Evolutionary conservation across 2,888 invertebrate species (phyloP), one percentile per base, ranked within the genome.

Genomic region (Cephus pulcher): DNA sequence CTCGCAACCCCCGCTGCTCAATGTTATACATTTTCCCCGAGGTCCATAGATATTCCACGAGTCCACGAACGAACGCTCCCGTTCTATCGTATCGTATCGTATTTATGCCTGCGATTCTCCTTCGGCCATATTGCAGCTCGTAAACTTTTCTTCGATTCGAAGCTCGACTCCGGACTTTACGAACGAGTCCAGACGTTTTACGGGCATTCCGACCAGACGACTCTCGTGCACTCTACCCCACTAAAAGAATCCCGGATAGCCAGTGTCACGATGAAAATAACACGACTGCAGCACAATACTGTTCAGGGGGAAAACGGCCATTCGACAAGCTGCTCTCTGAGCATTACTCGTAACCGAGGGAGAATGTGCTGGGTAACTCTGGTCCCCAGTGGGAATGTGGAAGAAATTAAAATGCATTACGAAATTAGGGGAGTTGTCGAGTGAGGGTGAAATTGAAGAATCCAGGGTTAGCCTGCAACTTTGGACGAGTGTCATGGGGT

Each of bases 381-480:
- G 9, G 56, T 56, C 9, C 56, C 56, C 56, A 23, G n/a, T 34
- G 80, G 78, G 79, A 80, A 12, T 23, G 81, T 83, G 81, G 76
- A 82, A 81, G 71, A 78, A 82, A 85, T 88, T 86, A 86, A 85
- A 87, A 86, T 84, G 83, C 84, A 85, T 82, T 79, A 79, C 75
- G 78, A 74, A 77, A 79, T 69, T 30, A 76, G 68, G 75, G 75
- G 75, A 34, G 34, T 35, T 1, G 23, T 37, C 37, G 74, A 9
- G 56, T n/a, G 40, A 40, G 79, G 78, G 76, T 30, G 80, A 80
- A 80, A 80, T 82, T 78, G 78, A 81, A 84, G 80, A 81, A 84
- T 84, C 82, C 78, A 34, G 79, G 76, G 76, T 15, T 32, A 15
- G 33, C 71, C 2, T 56, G 23, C 56, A 23, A 56, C 56, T 56